Base-by-base conservation (phyloP, 2,113 vertebrate species). In the Ciconia boyciana region DNA sequence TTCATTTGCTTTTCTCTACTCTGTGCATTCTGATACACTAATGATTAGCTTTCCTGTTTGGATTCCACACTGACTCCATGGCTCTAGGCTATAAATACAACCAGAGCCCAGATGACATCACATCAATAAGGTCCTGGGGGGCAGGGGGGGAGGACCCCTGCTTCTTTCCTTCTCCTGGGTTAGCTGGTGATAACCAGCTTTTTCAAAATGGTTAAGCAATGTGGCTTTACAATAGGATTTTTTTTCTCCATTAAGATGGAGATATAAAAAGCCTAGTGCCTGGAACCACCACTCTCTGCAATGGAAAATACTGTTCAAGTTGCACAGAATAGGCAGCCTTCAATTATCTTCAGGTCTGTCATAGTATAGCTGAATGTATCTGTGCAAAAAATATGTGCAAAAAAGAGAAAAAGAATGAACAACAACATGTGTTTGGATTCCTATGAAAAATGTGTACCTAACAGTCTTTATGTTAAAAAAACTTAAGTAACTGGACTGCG, bases 1-100 rank as follows among this genome's bases (percentile, higher is more conserved):
- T 98, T 97, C 94, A 95, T 94, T 96, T 83, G 96, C 96, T 97
- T 97, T 97, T 96, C 97, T 92, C 95, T 96, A 52, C 88, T 66
- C 97, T 95, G 83, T 88, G 98, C 95, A 97, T 98, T 98, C 97
- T 96, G 96, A 97, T 98, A 98, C 97, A 66, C 93, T 88, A 93
- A 96, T 93, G 96, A 97, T 97, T 83, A 96, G 97, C 97, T 97
- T 98, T 98, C 98, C 98, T 98, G 97, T 98, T 97, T 97, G 97
- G 96, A 98, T 98, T 98, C 96, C 89, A 95, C 94, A 83, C 81
- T 87, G 96, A 91, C 97, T 96, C 92, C 41, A 25, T 68, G 92
- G 94, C 91, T 97, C 97, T 97, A 96, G 94, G 96, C 95, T 98
- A 97, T 95, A 97, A 98, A 93, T 95, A 97, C 93, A 90, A 95